phyloP scores from a whole-genome alignment of 2,113 vertebrate species.

The Oenanthe melanoleuca region DNA sequence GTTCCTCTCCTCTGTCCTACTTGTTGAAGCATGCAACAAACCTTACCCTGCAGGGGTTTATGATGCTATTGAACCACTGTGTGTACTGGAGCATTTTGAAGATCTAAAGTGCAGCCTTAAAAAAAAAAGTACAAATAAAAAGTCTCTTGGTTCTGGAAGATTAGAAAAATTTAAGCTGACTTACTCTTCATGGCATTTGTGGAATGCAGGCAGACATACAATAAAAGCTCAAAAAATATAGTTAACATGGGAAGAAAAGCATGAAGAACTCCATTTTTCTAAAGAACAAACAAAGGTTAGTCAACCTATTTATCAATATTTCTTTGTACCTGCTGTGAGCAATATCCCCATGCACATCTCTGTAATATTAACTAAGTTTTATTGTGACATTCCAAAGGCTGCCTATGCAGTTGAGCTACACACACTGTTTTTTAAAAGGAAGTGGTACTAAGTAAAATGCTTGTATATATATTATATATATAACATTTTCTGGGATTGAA shows the following conservation, averaged over 20 bases:
- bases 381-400: neutral
- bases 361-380: neutral
- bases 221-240: neutral
- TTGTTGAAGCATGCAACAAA: conserved; percentile 14
- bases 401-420: neutral
- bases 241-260: neutral
- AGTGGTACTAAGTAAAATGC: neutral
- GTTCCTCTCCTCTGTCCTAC: neutral
- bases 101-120: neutral
- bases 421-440: neutral
- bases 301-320: neutral
- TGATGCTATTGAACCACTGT: neutral
- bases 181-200: neutral
- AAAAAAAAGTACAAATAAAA: neutral
- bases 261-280: neutral
- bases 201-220: neutral
- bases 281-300: neutral
- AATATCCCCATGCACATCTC: neutral
- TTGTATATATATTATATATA: too few species aligned
- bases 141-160: neutral
- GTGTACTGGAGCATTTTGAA: neutral
- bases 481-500: neutral
- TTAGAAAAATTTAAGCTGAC: neutral
- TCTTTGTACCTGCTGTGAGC: neutral
- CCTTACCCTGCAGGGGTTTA: neutral